Conservation (phyloP, 2,888 invertebrate species). For the Leucoptera coffeella region DNA sequence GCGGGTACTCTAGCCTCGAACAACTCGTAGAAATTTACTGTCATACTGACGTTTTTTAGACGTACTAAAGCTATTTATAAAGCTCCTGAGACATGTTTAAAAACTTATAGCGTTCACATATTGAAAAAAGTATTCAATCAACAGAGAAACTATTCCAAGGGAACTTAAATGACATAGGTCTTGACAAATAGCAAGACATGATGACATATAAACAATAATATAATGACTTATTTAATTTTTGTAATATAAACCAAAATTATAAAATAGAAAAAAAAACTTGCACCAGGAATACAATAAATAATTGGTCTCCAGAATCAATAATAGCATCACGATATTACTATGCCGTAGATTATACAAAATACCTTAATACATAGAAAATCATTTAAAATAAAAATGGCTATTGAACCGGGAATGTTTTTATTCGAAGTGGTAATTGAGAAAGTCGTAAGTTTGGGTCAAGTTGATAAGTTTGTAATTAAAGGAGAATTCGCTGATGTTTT, state of each 20-base stretch:
- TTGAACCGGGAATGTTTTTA: slow-evolving; percentile 30
- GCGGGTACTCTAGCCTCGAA: no score
- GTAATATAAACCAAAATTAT: neutral
- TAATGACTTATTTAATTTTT: neutral
- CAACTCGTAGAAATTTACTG: no score
- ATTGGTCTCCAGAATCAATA: neutral
- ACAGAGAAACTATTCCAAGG: no score
- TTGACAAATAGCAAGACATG: no score
- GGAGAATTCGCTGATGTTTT: slow-evolving; percentile 39
- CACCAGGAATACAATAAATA: neutral
- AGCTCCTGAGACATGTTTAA: no score
- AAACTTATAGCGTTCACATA: no score
- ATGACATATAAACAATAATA: neutral
- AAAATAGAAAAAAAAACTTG: neutral
- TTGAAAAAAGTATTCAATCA: no score
- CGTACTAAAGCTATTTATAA: no score
- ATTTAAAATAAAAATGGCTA: slow-evolving; percentile 19
- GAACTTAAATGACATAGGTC: no score
- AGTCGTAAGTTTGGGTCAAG: slow-evolving; percentile 23
- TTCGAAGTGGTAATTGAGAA: slow-evolving; percentile 38
- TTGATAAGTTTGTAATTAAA: slow-evolving; percentile 22
- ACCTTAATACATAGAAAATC: slow-evolving; percentile 1
- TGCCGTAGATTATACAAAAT: no score
- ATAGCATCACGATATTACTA: neutral
- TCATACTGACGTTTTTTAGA: no score